These are phyloP conservation scores for Andrena haemorrhoa DNA, from an alignment of 2,888 invertebrate species.

Conservation along the genomic window DNA sequence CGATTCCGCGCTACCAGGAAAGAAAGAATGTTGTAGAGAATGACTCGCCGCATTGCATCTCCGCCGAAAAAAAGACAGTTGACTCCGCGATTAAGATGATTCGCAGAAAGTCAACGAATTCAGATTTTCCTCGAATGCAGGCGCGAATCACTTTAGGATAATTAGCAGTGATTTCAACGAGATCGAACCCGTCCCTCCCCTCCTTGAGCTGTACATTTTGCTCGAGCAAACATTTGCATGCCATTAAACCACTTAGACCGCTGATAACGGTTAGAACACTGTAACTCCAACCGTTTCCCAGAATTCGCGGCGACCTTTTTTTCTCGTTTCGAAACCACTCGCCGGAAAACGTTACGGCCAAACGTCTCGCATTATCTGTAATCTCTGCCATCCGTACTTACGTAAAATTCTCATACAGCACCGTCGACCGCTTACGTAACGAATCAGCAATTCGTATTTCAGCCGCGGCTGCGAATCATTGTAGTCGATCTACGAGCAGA, in stretches of 20 bases:
- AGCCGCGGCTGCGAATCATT: not conserved
- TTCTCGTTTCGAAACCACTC: not conserved
- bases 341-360: not conserved
- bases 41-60: not conserved
- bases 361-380: slow-evolving; percentile 16
- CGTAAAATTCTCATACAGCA: slow-evolving; percentile 44
- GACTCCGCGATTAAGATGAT: slow-evolving; percentile 2
- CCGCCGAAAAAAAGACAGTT: not conserved
- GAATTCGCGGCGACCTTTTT: not conserved
- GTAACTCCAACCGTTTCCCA: not conserved
- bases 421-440: slow-evolving; percentile 37
- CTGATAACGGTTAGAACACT: not conserved
- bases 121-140: too few relatives aligned
- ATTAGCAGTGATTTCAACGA: not conserved
- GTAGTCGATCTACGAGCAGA: not conserved
- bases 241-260: not conserved
- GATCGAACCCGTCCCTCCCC: too few relatives aligned
- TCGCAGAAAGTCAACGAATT: not conserved
- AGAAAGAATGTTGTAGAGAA: not conserved
- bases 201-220: too few relatives aligned
- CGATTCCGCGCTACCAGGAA: not conserved
- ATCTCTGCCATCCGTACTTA: slow-evolving; percentile 29
- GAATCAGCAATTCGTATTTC: slow-evolving; percentile 26
- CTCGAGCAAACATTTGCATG: too few relatives aligned
- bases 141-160: too few relatives aligned